Evolutionary conservation across 1,140 invertebrate genomes (phyloP), one percentile per base, ranked within the genome.

Genomic region (Agrypnia vestita): DNA sequence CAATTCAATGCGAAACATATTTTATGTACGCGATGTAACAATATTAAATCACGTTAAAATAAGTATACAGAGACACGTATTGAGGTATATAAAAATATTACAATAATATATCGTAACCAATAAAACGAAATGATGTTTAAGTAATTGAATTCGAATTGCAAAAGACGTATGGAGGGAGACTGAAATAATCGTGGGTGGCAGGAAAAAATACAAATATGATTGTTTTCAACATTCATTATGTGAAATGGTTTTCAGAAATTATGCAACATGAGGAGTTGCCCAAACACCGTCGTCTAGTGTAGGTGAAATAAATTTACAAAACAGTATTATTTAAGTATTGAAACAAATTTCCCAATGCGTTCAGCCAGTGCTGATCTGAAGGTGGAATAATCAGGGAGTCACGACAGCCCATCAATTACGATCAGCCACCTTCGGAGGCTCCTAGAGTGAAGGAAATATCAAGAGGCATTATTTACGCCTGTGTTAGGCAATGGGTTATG

Each of bases 301-400:
- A 51, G 49, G 49, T 51, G 49, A 1, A 51, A 51, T 51, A 3
- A 51, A 12, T 17, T 59, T 17, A 12, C 19, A 6, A 59, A 59
- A 17, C 9, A 12, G 55, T 3, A 10, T 51, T 13, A 51, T 13
- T 51, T 17, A 71, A 13, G 46, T 71, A 51, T 71, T 71, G 47
- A 17, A 71, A 71, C 15, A 21, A 51, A 71, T 71, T 71, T 71
- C 47, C 47, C 46, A 71, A 71, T 25, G 15, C 35, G 25, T 35
- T 35, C 25, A 35, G 25, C 25, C 25, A 35, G 25, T 51, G 8
- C 49, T 13, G 49, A 47, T 25, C 10, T n/a, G 67, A 71, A 71
- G 67, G 67, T 53, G 17, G 67, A 49, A 71, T 53, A 71, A 71
- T 71, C 46, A 11, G 17, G 17, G 47, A 71, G 17, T 71, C 47